phyloP scores from a whole-genome alignment of 53 echinoderm and acorn worm genomes.

The Stichopus horrens region DNA sequence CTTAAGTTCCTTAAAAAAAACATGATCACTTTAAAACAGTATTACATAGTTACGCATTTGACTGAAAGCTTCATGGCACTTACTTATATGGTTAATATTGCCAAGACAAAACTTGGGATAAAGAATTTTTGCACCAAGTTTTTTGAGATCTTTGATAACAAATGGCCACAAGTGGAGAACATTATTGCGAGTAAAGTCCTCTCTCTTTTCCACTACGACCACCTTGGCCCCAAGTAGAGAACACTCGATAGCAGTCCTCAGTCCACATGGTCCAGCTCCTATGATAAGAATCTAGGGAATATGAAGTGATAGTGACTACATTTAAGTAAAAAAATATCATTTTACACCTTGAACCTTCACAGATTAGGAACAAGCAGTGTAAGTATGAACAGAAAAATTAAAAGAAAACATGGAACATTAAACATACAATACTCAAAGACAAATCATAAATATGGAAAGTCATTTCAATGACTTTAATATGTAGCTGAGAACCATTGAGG shows the following conservation, averaged over 20 bases:
- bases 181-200: conserved; percentile 35
- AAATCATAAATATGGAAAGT: no score
- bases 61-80: neutral
- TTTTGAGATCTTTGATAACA: conserved; percentile 42
- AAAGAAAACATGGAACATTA: no score
- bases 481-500: no score
- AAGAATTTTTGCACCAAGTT: conserved; percentile 31
- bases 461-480: no score
- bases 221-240: conserved; percentile 37
- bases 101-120: conserved; percentile 48
- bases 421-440: no score
- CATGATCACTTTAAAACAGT: no score
- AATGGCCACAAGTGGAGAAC: conserved; percentile 48
- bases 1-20: no score
- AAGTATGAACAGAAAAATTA: no score
- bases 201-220: conserved; percentile 37
- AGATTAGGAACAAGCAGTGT: no score
- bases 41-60: no score
- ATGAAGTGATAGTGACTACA: neutral
- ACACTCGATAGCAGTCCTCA: conserved; percentile 44
- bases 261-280: conserved; percentile 49
- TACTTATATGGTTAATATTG: conserved; percentile 45
- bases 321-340: no score
- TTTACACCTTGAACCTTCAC: no score
- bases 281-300: conserved; percentile 33